Conservation (phyloP, 2,113 vertebrate genomes). For the Alaudala cheleensis region DNA sequence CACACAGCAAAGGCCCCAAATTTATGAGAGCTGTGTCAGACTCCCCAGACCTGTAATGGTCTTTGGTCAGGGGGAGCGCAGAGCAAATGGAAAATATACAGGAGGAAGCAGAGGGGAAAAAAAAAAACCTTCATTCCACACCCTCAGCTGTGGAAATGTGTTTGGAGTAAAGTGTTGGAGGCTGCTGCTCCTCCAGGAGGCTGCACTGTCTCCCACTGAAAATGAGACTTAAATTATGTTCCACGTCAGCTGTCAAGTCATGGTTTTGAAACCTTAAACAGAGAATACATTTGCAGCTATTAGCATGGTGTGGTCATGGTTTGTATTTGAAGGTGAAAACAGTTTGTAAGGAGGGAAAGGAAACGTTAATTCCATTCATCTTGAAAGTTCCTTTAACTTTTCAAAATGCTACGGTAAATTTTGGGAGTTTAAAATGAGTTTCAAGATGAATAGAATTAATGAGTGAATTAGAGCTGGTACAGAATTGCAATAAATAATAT, state of each 20-base stretch:
- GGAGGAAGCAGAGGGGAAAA: neutral
- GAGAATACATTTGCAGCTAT: slow-evolving; percentile 57
- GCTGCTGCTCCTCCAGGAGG: neutral
- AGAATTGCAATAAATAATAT: slow-evolving; percentile 67
- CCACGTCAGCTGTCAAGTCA: slow-evolving; percentile 38
- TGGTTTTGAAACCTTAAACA: slow-evolving; percentile 39
- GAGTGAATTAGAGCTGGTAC: slow-evolving; percentile 58
- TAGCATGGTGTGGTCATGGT: slow-evolving; percentile 59
- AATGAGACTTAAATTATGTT: slow-evolving; percentile 23
- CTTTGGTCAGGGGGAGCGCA: neutral
- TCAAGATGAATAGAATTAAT: slow-evolving; percentile 67
- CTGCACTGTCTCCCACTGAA: neutral
- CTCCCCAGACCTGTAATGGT: neutral
- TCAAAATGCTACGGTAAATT: slow-evolving; percentile 62
- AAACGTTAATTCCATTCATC: slow-evolving; percentile 62
- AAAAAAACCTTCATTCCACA: neutral
- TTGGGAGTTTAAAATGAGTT: slow-evolving; percentile 61
- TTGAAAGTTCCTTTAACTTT: slow-evolving; percentile 63
- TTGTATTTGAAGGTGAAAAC: slow-evolving; percentile 64
- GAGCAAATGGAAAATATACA: neutral
- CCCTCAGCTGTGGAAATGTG: neutral
- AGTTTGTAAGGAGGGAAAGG: slow-evolving; percentile 45
- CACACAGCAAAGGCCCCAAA: neutral
- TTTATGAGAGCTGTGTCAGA: neutral
- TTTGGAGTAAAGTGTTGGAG: neutral